Evolutionary conservation across 1,140 invertebrate species (phyloP).

Genomic region (Anagrus nilaparvatae): DNA sequence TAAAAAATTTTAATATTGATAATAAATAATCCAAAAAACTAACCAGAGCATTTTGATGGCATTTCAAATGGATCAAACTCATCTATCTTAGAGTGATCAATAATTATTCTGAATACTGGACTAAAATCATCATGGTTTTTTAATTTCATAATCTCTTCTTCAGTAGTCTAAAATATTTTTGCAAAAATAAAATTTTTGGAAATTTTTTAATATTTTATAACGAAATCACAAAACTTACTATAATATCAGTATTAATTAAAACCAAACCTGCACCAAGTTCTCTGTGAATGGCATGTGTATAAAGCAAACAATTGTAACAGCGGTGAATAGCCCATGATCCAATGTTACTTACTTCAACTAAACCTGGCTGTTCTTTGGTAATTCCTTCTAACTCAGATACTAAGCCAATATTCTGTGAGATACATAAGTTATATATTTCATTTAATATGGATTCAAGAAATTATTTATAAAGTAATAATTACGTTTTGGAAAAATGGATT

Average conservation of each 20-base stretch:
- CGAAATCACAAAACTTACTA: slow-evolving; percentile 40
- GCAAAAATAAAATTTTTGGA: too few relatives aligned
- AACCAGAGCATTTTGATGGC: slow-evolving; percentile 34
- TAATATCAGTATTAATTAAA: slow-evolving; percentile 37
- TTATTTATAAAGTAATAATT: slow-evolving; percentile 14
- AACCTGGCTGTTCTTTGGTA: slow-evolving; percentile 38
- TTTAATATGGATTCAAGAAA: neutral
- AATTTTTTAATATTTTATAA: too few relatives aligned
- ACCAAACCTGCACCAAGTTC: slow-evolving; percentile 41
- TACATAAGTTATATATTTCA: slow-evolving; percentile 6
- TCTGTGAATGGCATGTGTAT: slow-evolving; percentile 44
- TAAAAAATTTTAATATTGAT: neutral
- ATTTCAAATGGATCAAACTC: slow-evolving; percentile 26
- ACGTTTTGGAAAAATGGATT: slow-evolving; percentile 40
- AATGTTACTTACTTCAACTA: slow-evolving; percentile 38
- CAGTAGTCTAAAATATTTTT: slow-evolving; percentile 26
- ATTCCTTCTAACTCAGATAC: slow-evolving; percentile 37
- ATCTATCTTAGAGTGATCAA: slow-evolving; percentile 27
- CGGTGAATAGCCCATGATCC: slow-evolving; percentile 42
- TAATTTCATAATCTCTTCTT: slow-evolving; percentile 31
- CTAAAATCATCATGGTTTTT: slow-evolving; percentile 34
- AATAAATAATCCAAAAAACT: slow-evolving; percentile 7
- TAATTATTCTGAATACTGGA: slow-evolving; percentile 36
- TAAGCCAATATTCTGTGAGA: slow-evolving; percentile 32
- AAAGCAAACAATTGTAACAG: slow-evolving; percentile 40